Conservation (phyloP, 2,888 invertebrate species). For the Trisateles emortualis region DNA sequence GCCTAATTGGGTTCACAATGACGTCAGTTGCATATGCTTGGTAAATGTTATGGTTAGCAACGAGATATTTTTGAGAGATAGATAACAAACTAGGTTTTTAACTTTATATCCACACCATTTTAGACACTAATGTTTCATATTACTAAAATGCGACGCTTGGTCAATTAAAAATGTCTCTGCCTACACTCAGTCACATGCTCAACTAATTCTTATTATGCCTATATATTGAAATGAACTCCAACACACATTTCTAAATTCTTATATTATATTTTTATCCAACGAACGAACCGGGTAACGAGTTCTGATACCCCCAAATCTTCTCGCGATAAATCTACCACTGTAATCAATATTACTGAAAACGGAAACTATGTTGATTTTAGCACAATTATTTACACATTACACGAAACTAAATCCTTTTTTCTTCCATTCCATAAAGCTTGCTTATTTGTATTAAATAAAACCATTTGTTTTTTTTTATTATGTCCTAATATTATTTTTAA, state of each 20-base stretch:
- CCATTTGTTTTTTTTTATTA: slow-evolving; percentile 1
- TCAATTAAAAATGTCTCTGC: no score
- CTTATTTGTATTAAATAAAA: no score
- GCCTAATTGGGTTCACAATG: no score
- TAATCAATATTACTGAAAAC: slow-evolving; percentile 54
- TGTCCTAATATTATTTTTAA: not conserved
- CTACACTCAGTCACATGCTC: no score
- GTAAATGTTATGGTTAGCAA: no score
- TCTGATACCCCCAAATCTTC: slow-evolving; percentile 59
- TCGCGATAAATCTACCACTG: slow-evolving; percentile 59
- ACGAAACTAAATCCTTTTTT: slow-evolving; percentile 24
- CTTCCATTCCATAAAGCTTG: slow-evolving; percentile 23
- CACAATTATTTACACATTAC: slow-evolving; percentile 17
- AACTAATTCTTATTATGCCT: no score
- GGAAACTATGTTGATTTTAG: slow-evolving; percentile 28
- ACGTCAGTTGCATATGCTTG: not conserved
- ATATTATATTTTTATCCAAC: slow-evolving; percentile 60
- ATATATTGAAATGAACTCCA: no score
- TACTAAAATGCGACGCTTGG: no score
- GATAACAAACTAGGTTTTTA: no score
- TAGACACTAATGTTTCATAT: no score
- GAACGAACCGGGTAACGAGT: slow-evolving; percentile 69
- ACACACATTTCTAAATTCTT: slow-evolving; percentile 9
- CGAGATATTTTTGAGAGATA: no score
- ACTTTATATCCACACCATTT: no score